phyloP scores from a whole-genome alignment of 2,797 vertebrate species.

The Percopsis omiscomaycus region DNA sequence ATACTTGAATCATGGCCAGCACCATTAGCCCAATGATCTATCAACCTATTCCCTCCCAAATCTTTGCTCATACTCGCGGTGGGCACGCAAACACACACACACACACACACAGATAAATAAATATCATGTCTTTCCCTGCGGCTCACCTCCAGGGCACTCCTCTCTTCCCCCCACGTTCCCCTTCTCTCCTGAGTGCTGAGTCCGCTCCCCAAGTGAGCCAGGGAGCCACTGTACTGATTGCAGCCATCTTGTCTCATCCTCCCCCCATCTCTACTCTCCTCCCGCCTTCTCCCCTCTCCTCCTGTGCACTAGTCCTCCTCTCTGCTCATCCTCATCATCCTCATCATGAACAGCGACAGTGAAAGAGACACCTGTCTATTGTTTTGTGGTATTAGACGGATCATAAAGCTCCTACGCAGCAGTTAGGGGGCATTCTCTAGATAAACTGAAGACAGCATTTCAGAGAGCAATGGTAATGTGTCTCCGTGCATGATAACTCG shows the following conservation, averaged over 20 bases:
- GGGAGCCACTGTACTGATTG: too few relatives aligned
- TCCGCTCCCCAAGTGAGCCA: too few relatives aligned
- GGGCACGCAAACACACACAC: constrained; percentile 1
- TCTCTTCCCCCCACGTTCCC: neutral
- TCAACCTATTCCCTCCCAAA: constrained; percentile 56
- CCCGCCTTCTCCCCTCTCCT: too few relatives aligned
- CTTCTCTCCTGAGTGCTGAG: neutral
- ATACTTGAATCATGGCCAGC: constrained; percentile 56
- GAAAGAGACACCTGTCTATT: constrained; percentile 41
- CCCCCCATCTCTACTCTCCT: too few relatives aligned
- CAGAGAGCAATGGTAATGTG: constrained; percentile 7
- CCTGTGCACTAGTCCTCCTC: too few relatives aligned
- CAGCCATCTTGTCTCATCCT: too few relatives aligned
- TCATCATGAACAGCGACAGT: neutral
- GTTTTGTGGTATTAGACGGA: constrained; percentile 27
- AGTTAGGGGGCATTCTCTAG: constrained; percentile 15
- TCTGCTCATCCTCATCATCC: too few relatives aligned
- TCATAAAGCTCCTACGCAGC: constrained; percentile 23
- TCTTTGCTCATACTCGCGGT: constrained; percentile 37
- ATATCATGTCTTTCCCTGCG: neutral
- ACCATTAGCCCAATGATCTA: constrained; percentile 62
- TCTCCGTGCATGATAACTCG: too few relatives aligned
- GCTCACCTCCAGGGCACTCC: too few relatives aligned
- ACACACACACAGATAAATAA: neutral
- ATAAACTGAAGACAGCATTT: constrained; percentile 31